A percentile compares a stretch with the other conserved stretches of the same genome.
Evolutionary conservation across 2,888 invertebrate genomes (phyloP).

Genomic region (Theretra japonica): DNA sequence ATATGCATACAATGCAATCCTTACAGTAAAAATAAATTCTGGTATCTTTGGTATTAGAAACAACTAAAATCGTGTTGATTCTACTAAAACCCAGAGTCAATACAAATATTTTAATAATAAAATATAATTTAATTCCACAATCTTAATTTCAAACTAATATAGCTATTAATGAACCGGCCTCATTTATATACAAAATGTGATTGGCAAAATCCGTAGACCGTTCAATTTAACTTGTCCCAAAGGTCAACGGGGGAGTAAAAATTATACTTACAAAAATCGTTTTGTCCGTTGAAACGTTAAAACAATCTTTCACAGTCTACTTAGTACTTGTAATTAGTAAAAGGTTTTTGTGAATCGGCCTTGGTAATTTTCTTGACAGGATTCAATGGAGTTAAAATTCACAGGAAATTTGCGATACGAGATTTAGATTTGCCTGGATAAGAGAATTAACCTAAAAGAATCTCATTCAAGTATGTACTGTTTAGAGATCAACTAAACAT

Average conservation of each 20-base stretch:
- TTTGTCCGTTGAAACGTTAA: background rate
- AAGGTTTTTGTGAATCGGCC: background rate
- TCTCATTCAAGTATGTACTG: too few species aligned
- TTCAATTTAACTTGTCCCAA: background rate
- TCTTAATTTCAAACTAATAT: background rate
- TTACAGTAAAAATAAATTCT: too few species aligned
- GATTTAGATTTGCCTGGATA: too few species aligned
- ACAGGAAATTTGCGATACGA: too few species aligned
- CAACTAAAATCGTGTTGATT: too few species aligned
- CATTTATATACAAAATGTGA: background rate
- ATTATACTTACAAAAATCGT: background rate
- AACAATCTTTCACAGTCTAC: background rate
- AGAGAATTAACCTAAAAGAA: too few species aligned
- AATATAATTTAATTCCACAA: background rate
- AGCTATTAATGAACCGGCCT: background rate
- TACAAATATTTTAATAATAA: background rate
- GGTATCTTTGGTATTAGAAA: too few species aligned
- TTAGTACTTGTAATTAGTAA: constrained; percentile 6
- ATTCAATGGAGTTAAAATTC: too few species aligned
- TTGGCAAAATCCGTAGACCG: background rate
- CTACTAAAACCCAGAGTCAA: background rate
- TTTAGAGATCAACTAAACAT: too few species aligned
- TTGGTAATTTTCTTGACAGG: background rate
- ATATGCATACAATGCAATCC: too few species aligned
- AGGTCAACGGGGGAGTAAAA: background rate